Percentiles rank a stretch among this genome's conserved stretches.
These are phyloP conservation scores for Aspiorhynchus laticeps DNA, from an alignment of 2,113 vertebrate genomes.

Conservation along the genomic window DNA sequence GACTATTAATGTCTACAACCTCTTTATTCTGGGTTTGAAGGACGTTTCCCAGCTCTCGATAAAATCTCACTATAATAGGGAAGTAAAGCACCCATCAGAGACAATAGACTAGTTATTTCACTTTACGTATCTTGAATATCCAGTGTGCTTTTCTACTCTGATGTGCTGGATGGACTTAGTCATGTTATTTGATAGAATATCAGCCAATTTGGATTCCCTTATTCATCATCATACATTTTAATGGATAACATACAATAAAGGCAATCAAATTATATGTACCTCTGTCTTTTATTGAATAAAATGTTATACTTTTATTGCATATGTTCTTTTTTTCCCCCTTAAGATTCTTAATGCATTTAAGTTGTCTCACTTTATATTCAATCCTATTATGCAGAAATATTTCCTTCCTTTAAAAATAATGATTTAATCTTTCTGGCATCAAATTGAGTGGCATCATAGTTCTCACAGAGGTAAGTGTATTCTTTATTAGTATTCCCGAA, in stretches of 20 bases:
- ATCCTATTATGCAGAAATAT: not conserved
- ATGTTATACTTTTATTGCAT: not conserved
- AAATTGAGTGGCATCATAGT: not conserved
- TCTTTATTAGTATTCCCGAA: not conserved
- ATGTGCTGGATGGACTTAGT: not conserved
- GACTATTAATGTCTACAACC: not conserved
- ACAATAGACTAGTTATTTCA: not conserved
- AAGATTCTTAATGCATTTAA: not conserved
- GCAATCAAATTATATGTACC: not conserved
- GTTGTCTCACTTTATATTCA: not conserved
- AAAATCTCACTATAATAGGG: not conserved
- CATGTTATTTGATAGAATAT: not conserved
- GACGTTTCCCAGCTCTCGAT: not conserved
- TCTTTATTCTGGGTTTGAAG: not conserved
- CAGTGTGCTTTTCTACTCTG: not conserved
- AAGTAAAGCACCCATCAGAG: not conserved
- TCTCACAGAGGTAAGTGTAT: not conserved
- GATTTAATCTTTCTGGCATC: not conserved
- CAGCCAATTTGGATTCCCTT: not conserved
- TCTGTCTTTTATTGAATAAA: not conserved
- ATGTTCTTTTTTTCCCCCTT: not conserved
- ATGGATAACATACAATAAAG: not conserved
- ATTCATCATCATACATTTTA: not conserved
- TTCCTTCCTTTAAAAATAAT: not conserved
- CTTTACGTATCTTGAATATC: not conserved